Evolutionary conservation across 2,888 invertebrate genomes (phyloP).

Genomic region (Dorcus hopei): DNA sequence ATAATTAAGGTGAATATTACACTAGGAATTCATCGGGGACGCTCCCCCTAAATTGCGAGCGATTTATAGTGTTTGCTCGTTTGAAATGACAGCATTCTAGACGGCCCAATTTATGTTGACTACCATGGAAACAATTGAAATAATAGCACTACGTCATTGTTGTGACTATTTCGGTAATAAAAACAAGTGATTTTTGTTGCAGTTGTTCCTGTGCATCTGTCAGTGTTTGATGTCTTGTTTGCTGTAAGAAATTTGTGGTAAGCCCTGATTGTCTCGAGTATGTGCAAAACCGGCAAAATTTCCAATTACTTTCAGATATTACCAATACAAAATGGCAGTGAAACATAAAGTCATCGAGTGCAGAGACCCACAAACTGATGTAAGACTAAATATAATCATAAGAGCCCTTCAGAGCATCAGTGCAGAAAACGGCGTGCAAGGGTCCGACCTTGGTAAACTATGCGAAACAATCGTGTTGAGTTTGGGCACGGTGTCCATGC

Average conservation of each 20-base stretch:
- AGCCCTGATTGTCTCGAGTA: constrained; percentile 1
- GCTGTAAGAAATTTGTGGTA: constrained; percentile 14
- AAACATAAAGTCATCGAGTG: constrained; percentile 57
- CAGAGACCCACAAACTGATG: constrained; percentile 49
- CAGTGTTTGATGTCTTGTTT: constrained; percentile 17
- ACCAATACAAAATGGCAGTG: constrained; percentile 52
- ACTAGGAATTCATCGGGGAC: too few relatives aligned
- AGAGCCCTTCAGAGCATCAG: constrained; percentile 51
- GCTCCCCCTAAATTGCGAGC: background rate
- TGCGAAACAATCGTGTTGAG: constrained; percentile 55
- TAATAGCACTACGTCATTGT: constrained; percentile 14
- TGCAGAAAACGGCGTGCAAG: constrained; percentile 47
- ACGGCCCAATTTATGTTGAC: background rate
- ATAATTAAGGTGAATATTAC: constrained; percentile 9
- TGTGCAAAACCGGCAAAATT: too few relatives aligned
- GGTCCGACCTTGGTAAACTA: constrained; percentile 49
- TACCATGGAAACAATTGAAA: constrained; percentile 7
- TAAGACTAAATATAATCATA: constrained; percentile 52
- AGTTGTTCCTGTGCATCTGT: constrained; percentile 21
- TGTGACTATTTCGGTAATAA: constrained; percentile 13
- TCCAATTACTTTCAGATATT: constrained; percentile 2
- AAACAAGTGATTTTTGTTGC: constrained; percentile 20
- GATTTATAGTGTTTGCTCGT: too few relatives aligned
- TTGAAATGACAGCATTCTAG: background rate
- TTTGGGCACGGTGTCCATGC: constrained; percentile 49